These are phyloP conservation scores for Tiliacea aurago DNA, from an alignment of 2,888 invertebrate genomes.

Conservation along the genomic window DNA sequence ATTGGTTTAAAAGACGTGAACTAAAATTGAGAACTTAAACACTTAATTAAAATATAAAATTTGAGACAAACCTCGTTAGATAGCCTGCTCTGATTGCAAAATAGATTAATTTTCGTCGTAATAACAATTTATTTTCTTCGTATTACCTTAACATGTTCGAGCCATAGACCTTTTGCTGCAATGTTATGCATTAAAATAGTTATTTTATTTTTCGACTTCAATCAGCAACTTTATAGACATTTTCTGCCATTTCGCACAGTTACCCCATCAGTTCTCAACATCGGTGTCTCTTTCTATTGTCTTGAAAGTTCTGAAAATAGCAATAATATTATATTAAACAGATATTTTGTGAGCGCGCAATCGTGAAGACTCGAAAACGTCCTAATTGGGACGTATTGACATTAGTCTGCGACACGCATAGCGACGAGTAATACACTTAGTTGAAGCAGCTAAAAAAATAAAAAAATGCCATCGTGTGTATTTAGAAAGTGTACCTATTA, in stretches of 20 bases:
- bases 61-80: slow-evolving; percentile 14
- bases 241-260: neutral
- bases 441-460: no score
- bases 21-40: slow-evolving; percentile 3
- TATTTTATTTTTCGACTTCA: neutral
- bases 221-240: neutral
- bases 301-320: no score
- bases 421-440: no score
- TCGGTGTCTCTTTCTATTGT: no score
- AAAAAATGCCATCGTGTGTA: no score
- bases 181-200: neutral
- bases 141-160: neutral
- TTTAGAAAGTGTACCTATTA: no score
- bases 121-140: neutral
- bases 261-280: neutral
- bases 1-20: slow-evolving; percentile 15
- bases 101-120: neutral
- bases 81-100: neutral
- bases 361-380: no score
- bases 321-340: no score
- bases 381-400: no score
- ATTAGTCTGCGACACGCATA: no score
- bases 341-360: no score
- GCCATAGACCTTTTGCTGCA: neutral
- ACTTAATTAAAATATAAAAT: slow-evolving; percentile 20